phyloP scores from a whole-genome alignment of 2,113 vertebrate species.

The Leptocoma aspasia region DNA sequence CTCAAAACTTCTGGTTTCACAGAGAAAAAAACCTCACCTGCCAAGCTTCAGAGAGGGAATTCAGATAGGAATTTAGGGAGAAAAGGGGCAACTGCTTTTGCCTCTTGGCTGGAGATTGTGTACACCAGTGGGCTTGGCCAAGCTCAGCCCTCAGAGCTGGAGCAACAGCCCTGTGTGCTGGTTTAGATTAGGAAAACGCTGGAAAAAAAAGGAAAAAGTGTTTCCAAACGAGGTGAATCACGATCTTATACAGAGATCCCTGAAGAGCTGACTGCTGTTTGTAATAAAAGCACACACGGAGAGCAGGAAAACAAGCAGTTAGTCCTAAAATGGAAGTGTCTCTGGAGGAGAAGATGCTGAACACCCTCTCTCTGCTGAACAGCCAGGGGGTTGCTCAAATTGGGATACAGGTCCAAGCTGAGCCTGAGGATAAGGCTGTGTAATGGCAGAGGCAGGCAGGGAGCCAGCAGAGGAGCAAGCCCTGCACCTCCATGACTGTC shows the following conservation, averaged over 20 bases:
- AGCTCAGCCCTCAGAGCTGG: background rate
- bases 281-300: slow-evolving; percentile 19
- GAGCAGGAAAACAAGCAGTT: background rate
- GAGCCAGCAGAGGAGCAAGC: background rate
- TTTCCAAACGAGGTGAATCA: slow-evolving; percentile 62
- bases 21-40: background rate
- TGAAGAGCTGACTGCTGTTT: slow-evolving; percentile 54
- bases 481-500: background rate
- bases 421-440: background rate
- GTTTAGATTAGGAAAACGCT: slow-evolving; percentile 35
- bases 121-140: background rate
- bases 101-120: background rate
- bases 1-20: background rate
- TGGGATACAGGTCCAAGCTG: rapidly evolving
- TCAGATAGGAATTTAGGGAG: rapidly evolving
- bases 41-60: background rate
- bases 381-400: background rate
- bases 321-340: background rate
- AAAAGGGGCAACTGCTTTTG: background rate
- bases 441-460: background rate
- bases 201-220: slow-evolving; percentile 30
- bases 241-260: slow-evolving; percentile 48
- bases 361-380: background rate
- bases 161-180: background rate
- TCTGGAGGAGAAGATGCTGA: background rate